phyloP scores from a whole-genome alignment of 2,888 invertebrate genomes.

The Drepana falcataria region DNA sequence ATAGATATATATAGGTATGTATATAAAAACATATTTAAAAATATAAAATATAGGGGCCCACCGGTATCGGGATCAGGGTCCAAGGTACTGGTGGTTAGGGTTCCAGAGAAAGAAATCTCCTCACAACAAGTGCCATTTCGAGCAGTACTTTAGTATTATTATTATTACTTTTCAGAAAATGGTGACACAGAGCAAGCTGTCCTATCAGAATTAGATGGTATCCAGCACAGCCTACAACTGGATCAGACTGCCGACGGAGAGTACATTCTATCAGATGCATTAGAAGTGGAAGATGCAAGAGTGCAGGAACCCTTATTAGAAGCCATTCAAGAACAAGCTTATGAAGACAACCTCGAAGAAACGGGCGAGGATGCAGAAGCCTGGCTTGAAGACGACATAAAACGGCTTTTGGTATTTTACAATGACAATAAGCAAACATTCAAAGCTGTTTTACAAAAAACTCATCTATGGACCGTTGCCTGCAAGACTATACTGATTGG shows the following conservation, averaged over 20 bases:
- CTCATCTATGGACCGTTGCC: conserved; percentile 61
- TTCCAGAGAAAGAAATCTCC: too few species aligned
- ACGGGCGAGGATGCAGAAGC: conserved; percentile 21
- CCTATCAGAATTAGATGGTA: conserved; percentile 38
- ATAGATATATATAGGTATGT: too few species aligned
- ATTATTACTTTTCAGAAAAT: conserved; percentile 39
- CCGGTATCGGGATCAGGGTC: too few species aligned
- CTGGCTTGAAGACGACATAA: conserved; percentile 56
- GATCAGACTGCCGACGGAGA: conserved; percentile 20
- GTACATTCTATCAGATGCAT: conserved; percentile 10
- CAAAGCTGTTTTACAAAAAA: conserved; percentile 42
- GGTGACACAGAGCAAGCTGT: conserved; percentile 41
- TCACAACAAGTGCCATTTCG: too few species aligned
- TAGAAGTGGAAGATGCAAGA: neutral
- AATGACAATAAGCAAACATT: conserved; percentile 64
- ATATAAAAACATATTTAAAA: too few species aligned
- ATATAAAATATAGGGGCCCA: too few species aligned
- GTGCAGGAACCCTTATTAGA: conserved; percentile 4
- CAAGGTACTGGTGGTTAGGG: too few species aligned
- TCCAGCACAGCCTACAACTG: conserved; percentile 32
- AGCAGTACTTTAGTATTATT: conserved; percentile 11
- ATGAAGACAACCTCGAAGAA: conserved; percentile 13
- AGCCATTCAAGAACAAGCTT: conserved; percentile 18
- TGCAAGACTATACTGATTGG: conserved; percentile 61
- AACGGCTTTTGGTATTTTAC: conserved; percentile 56